Base-by-base conservation (phyloP, 1,140 invertebrate genomes). In the Carcinoscorpius rotundicauda region DNA sequence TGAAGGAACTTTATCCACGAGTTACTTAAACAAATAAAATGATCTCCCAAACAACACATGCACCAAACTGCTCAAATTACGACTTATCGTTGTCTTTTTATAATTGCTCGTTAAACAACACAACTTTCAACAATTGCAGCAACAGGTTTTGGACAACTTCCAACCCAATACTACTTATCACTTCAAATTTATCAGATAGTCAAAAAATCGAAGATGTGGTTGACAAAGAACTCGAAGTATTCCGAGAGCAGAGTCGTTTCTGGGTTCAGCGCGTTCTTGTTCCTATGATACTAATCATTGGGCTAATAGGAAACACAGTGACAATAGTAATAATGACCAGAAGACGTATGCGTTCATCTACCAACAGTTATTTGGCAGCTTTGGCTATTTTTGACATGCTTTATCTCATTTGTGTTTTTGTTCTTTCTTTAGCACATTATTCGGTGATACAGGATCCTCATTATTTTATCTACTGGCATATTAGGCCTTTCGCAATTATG, bases 311-410 rank as follows among this genome's bases (percentile, higher is more conserved):
- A 51, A 89, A 88, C 73, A 77, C 82, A 52, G 76, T 87, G 52
- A 87, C 86, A 53, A 83, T 89, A 63, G 82, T 87, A 69, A 86
- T 89, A 62, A 80, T 89, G 64, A 88, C 85, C 67, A 79, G 86
- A 61, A 80, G 85, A 69, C 81, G 83, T 52, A 89, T 89, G 87
- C 77, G 85, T 63, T 84, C 83, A 65, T 87, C 86, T 50, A 89
- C 87, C 56, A 88, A 88, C 76, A 75, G 72, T 68, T 89, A 89
- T 75, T 77, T 89, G 70, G 86, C 84, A 62, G 86, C 86, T 0
- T 72, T 89, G 67, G 86, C 87, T 51, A 81, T 85, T 52, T 84
- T 86, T 49, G 87, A 89, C 71, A 78, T 88, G 60, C 77, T 87
- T 49, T 87, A 87, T 74, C 78, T 57, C 11, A 74, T 85, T 49